Evolutionary conservation across 2,888 invertebrate species (phyloP), one percentile per base, ranked within the genome.

Genomic region (Lochmaea capreae): DNA sequence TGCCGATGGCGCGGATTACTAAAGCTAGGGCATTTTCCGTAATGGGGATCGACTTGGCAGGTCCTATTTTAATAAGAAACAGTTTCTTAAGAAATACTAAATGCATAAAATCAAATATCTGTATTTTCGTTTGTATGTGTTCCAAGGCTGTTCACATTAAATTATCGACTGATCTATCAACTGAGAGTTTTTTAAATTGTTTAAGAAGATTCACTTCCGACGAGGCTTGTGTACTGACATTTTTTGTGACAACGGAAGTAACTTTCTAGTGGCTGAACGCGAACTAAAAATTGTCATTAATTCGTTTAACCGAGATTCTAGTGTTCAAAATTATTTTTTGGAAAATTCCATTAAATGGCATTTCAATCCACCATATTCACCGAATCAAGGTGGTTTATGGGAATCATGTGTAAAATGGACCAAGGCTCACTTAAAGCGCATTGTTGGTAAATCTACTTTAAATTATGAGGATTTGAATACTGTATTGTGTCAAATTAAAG

Each of bases 381-480:
- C 46, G 46, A 49, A 49, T 49, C 46, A 49, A 49, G 46, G 46
- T 11, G 46, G 46, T 49, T 49, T 49, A 49, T 49, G 46, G 46
- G 46, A 49, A 49, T 49, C 46, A 49, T 49, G 46, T 49, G 46
- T 49, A 39, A 61, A 57, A 68, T 71, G 43, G 61, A 16, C 39
- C 10, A 62, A 49, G 43, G 2, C 14, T 10, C 43, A 49, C 26
- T n/a, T 49, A 22, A 61, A 69, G 61, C 6, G 59, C 8, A 46
- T 42, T 42, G 16, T 61, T 16, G 4, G 66, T 33, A 52, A 43
- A 66, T 18, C 67, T 73, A 61, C 10, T 4, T n/a, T 39, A 62
- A 62, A 39, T 42, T 42, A 62, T 16, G 62, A 62, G 42, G n/a
- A n/a, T n/a, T 42, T 42, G 9, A 62, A 62, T 42, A 62, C 42